Evolutionary conservation across 2,797 vertebrate genomes (phyloP).

Genomic region (Phaenicophaeus curvirostris): DNA sequence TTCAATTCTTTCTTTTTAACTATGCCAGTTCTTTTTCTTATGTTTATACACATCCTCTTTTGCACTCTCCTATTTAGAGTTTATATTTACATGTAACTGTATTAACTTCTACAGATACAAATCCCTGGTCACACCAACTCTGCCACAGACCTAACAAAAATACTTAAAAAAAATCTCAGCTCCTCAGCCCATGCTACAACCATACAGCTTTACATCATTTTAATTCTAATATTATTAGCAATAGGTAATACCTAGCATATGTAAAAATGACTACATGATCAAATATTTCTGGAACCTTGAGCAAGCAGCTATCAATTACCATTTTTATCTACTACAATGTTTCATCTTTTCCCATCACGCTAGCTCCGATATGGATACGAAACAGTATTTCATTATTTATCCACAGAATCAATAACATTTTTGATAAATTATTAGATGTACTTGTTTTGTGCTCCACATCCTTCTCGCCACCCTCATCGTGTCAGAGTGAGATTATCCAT

Average conservation of each 20-base stretch:
- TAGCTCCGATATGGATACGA: not conserved
- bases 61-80: not conserved
- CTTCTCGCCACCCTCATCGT: constrained; percentile 13
- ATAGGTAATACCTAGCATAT: not conserved
- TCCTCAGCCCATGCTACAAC: not conserved
- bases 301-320: not conserved
- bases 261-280: not conserved
- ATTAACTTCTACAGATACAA: not conserved
- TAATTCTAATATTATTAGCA: not conserved
- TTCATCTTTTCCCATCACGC: not conserved
- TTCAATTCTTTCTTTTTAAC: not conserved
- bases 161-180: not conserved
- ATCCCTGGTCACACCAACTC: not conserved
- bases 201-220: not conserved
- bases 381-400: not conserved
- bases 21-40: not conserved
- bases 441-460: not conserved
- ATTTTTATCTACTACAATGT: not conserved
- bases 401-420: not conserved
- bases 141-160: not conserved
- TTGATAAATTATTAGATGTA: constrained; percentile 14
- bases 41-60: not conserved
- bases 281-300: not conserved
- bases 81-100: not conserved
- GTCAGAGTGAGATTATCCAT: constrained; percentile 18